Base-by-base conservation (phyloP, 1,140 invertebrate genomes). In the Lethocerus indicus region DNA sequence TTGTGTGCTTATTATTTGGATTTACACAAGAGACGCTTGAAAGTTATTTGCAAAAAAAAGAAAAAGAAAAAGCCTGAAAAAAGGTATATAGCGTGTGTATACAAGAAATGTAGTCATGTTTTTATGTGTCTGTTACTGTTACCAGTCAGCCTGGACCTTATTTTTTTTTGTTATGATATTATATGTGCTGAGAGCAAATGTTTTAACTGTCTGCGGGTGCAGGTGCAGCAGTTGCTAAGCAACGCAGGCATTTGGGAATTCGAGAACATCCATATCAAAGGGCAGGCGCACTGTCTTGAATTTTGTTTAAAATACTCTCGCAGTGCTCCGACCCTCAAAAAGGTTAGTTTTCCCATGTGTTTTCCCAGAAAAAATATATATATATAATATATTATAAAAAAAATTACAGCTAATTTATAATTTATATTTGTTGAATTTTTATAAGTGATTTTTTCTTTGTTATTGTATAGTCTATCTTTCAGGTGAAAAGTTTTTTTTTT, bases 241-340 rank as follows among this genome's bases (percentile, higher is more conserved):
- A 79, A 67, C 75, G 77, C 64, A 76, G 81, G 65, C 80, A 78
- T 71, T 72, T 84, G 71, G 76, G 79, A 73, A 78, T 84, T 67
- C 75, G 82, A 74, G 85, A 89, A 70, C 85, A 89, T 77, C 85
- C 85, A 70, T 89, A 89, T 76, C 84, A 87, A 78, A 85, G 85
- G 74, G 82, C 84, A 64, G 83, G 81, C 67, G 79, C 81, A 70
- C 58, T 58, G 47, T 54, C 56, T 42, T 57, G 51, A 54, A 49
- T n/a, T n/a, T n/a, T n/a, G n/a, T n/a, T n/a, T n/a, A 45, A 39
- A 36, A 39, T 47, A 24, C 46, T 47, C 39, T 54, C 45, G 32
- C 39, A 32, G 26, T 49, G 32, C 21, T 28, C 7, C n/a, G 28
- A 21, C 28, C 28, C 42, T 41, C 28, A 45, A 24, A 45, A 56